Percentiles rank a stretch among this genome's conserved stretches.
Evolutionary conservation across 2,888 invertebrate genomes (phyloP).

Genomic region (Plusia festucae): DNA sequence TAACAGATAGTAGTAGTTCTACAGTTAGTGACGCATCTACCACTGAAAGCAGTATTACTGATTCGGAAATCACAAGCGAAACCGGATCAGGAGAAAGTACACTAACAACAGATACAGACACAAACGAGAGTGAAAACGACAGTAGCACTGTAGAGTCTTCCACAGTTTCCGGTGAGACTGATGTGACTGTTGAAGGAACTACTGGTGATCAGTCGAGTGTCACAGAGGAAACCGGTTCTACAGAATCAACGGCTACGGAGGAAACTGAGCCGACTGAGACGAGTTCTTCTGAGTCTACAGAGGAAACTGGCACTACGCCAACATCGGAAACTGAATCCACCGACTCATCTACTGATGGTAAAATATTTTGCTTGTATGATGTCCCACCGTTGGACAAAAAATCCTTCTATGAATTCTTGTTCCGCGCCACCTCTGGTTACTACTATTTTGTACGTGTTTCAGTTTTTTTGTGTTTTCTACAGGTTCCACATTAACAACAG

Average conservation of each 20-base stretch:
- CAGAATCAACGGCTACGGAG: constrained; percentile 26
- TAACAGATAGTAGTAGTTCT: constrained; percentile 8
- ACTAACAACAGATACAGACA: constrained; percentile 1
- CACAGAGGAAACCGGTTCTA: constrained; percentile 11
- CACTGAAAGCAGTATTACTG: constrained; percentile 14
- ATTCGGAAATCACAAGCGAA: not conserved
- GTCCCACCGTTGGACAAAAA: too few relatives aligned
- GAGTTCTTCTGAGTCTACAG: constrained; percentile 17
- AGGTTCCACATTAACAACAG: not conserved
- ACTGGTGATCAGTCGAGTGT: constrained; percentile 15
- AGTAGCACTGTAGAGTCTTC: not conserved
- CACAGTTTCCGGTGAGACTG: not conserved
- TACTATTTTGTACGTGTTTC: not conserved
- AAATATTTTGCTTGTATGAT: not conserved
- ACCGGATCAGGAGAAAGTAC: not conserved
- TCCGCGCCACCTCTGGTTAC: not conserved
- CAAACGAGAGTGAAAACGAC: constrained; percentile 6
- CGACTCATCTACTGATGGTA: constrained; percentile 31
- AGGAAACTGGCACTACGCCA: constrained; percentile 14
- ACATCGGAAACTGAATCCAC: constrained; percentile 30
- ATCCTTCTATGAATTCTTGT: too few relatives aligned
- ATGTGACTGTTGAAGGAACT: constrained; percentile 11
- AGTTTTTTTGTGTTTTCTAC: not conserved
- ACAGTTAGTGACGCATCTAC: constrained; percentile 9
- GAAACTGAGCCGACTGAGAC: constrained; percentile 34